Percentiles rank a stretch among this genome's conserved stretches.
These are phyloP conservation scores for Leuciscus idus DNA, from an alignment of 2,113 vertebrate genomes.

Conservation along the genomic window DNA sequence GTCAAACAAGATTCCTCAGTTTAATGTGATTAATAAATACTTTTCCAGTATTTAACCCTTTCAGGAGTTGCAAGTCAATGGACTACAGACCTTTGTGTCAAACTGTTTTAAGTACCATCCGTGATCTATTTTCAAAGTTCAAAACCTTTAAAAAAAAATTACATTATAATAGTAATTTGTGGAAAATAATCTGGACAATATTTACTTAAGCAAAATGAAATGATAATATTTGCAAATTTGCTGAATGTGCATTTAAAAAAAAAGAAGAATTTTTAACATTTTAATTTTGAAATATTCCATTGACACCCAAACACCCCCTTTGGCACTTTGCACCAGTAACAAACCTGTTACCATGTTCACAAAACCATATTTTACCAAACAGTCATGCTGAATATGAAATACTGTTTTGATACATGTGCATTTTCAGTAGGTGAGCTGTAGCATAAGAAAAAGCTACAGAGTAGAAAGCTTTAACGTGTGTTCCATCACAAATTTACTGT, in stretches of 20 bases:
- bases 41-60: neutral
- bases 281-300: too few relatives aligned
- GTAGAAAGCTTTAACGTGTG: neutral
- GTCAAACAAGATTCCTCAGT: constrained; percentile 12
- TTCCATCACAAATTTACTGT: neutral
- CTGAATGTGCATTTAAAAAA: too few relatives aligned
- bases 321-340: too few relatives aligned
- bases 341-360: neutral
- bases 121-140: too few relatives aligned
- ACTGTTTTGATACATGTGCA: neutral
- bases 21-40: neutral
- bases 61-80: neutral
- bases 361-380: neutral
- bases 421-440: neutral
- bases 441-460: neutral
- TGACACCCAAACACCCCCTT: too few relatives aligned
- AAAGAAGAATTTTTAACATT: too few relatives aligned
- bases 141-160: too few relatives aligned
- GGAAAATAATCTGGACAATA: too few relatives aligned
- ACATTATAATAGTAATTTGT: too few relatives aligned
- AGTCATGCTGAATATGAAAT: neutral
- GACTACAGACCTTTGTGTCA: neutral
- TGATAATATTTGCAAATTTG: too few relatives aligned
- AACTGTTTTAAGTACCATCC: too few relatives aligned
- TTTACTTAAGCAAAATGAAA: too few relatives aligned